phyloP scores from a whole-genome alignment of 2,113 vertebrate genomes.

The Sinocyclocheilus maitianheensis region DNA sequence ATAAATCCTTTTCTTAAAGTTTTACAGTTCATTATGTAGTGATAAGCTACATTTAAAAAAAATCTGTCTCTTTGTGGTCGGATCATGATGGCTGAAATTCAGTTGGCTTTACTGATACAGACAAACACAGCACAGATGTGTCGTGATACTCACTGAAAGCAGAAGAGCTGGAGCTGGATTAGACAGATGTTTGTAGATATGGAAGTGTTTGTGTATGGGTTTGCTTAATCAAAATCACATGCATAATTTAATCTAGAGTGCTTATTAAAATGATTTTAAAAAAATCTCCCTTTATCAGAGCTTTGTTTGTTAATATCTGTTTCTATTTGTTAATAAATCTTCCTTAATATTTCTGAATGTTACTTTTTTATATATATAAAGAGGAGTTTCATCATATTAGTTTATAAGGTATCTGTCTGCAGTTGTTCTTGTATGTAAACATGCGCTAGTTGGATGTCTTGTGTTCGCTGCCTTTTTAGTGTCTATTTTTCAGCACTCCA shows the following conservation, averaged over 20 bases:
- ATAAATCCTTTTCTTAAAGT: not conserved
- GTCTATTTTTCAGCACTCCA: not conserved
- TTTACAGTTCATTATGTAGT: too few species aligned
- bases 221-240: not conserved
- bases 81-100: not conserved
- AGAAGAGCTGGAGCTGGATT: not conserved
- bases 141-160: too few species aligned
- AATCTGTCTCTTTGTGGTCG: not conserved
- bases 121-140: conserved; percentile 4
- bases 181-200: not conserved
- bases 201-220: not conserved
- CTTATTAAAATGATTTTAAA: not conserved
- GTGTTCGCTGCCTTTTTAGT: too few species aligned
- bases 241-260: not conserved
- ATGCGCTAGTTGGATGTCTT: not conserved
- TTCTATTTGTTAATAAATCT: not conserved
- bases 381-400: too few species aligned
- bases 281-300: not conserved
- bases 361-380: too few species aligned
- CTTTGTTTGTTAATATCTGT: not conserved
- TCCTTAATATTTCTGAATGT: not conserved
- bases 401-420: too few species aligned
- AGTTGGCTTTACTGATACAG: not conserved
- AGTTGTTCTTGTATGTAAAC: not conserved
- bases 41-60: not conserved